Evolutionary conservation across 2,888 invertebrate genomes (phyloP).

Genomic region (Lagria hirta): DNA sequence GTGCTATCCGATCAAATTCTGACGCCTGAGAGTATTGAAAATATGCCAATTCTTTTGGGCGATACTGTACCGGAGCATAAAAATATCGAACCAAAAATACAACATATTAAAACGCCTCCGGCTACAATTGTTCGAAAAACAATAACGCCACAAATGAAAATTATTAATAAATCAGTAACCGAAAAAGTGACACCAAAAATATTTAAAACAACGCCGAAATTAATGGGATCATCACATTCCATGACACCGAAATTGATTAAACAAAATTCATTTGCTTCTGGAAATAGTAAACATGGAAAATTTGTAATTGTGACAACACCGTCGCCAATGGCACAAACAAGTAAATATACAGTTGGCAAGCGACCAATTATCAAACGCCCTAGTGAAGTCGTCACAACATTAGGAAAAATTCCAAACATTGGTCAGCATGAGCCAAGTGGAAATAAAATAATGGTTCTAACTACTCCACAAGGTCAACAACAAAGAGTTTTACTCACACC

Average conservation of each 20-base stretch:
- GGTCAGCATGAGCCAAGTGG: slow-evolving; percentile 48
- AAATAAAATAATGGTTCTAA: slow-evolving; percentile 65
- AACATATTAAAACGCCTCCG: slow-evolving; percentile 5
- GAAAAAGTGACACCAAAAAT: slow-evolving; percentile 23
- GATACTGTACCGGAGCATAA: slow-evolving; percentile 30
- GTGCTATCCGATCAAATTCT: slow-evolving; percentile 71
- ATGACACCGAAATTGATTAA: slow-evolving; percentile 39
- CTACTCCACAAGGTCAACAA: slow-evolving; percentile 63
- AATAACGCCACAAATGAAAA: slow-evolving; percentile 15
- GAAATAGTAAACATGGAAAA: slow-evolving; percentile 37
- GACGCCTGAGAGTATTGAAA: slow-evolving; percentile 68
- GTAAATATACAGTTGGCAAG: slow-evolving; percentile 46
- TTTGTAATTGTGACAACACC: slow-evolving; percentile 39
- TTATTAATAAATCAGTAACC: slow-evolving; percentile 34
- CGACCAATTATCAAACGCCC: slow-evolving; percentile 55
- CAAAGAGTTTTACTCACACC: slow-evolving; percentile 63
- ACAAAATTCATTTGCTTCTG: slow-evolving; percentile 29
- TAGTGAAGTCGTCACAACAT: slow-evolving; percentile 41
- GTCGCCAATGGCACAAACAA: slow-evolving; percentile 18
- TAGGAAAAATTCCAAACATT: slow-evolving; percentile 51
- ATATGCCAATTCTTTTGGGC: slow-evolving; percentile 64
- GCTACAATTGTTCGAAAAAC: slow-evolving; percentile 18
- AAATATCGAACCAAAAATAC: slow-evolving; percentile 5
- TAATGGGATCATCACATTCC: slow-evolving; percentile 33
- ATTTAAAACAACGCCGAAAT: slow-evolving; percentile 30